Evolutionary conservation across 2,888 invertebrate species (phyloP), one percentile per base, ranked within the genome.

Genomic region (Drosophila pegasa): DNA sequence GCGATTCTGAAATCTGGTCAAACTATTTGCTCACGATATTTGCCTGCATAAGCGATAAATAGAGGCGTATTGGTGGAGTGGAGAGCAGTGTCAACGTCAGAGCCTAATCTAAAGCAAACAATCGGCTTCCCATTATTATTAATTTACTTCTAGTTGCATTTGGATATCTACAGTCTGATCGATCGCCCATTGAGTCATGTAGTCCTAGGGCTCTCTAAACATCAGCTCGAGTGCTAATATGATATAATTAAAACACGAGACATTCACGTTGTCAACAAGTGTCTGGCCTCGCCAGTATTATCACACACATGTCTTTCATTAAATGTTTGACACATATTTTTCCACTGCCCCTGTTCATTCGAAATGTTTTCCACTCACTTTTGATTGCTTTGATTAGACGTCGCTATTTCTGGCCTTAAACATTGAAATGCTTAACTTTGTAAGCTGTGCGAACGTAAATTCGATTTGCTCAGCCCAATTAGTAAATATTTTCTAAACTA

Each of bases 261-360:
- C 25, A 38, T 72, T 59, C 58, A 51, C 58, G 57, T 47, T 67
- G 81, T 66, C 77, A 80, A 78, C 78, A 84, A 54, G 52, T 87
- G 74, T 63, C 45, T 64, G 66, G 37, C 38, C 5, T 22, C 40
- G 40, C 27, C 50, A 65, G 50, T 59, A 62, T 61, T 59, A 54
- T 45, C 52, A 63, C 31, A 59, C 55, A 58, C 20, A 58, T 5
- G 16, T 33, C 54, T 50, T 48, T 52, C 29, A 25, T 20, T 27
- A 43, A 52, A 25, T 50, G n/a, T n/a, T 54, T 48, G 54, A 37
- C 33, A 47, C 12, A 25, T 38, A 64, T 25, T 65, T 52, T 56
- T 55, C 50, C 43, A 54, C 35, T 18, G 22, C 33, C 29, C 2
- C 25, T 20, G 18, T 20, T 45, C 43, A 43, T 37, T 50, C 22